phyloP scores from a whole-genome alignment of 2,113 vertebrate species.

The Hemibates koningsi region DNA sequence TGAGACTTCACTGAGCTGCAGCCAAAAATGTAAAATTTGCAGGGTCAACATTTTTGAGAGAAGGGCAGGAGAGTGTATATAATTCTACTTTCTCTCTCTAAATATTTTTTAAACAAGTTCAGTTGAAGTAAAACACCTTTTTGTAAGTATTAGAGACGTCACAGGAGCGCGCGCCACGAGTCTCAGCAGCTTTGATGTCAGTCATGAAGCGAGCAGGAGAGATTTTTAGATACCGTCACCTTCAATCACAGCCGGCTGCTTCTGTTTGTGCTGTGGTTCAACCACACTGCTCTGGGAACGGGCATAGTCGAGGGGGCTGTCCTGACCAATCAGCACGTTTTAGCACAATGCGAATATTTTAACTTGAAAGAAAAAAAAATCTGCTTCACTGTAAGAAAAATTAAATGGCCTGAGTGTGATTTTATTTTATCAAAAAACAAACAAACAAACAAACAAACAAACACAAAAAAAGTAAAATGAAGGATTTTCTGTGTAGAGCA shows the following conservation, averaged over 20 bases:
- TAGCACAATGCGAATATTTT: rapidly evolving
- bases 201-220: neutral
- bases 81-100: neutral
- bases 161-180: rapidly evolving
- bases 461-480: neutral
- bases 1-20: neutral
- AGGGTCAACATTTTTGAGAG: neutral
- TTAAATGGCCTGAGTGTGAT: rapidly evolving
- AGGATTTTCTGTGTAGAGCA: neutral
- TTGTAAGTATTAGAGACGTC: neutral
- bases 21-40: neutral
- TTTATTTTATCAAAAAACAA: neutral
- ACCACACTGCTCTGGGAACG: neutral
- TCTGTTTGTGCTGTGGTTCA: rapidly evolving
- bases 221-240: rapidly evolving
- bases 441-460: neutral
- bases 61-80: rapidly evolving
- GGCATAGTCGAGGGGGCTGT: rapidly evolving
- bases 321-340: neutral
- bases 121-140: rapidly evolving
- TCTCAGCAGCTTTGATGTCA: neutral
- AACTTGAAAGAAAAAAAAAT: neutral
- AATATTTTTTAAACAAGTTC: neutral
- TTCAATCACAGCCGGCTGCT: neutral
- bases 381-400: neutral